Evolutionary conservation across 2,888 invertebrate species (phyloP), one percentile per base, ranked within the genome.

Genomic region (Criorhina ranunculi): DNA sequence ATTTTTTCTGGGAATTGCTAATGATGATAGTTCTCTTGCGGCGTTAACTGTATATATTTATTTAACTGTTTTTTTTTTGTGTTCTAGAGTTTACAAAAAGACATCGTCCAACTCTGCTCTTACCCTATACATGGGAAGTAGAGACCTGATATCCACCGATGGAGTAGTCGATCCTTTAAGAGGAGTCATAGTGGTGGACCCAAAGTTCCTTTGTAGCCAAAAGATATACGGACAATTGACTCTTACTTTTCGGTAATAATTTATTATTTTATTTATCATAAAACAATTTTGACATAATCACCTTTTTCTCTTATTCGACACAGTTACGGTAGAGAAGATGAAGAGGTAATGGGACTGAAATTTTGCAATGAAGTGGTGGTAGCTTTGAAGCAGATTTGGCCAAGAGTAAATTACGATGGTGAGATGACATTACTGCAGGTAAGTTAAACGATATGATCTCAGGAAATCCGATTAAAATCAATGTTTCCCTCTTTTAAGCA

Each of bases 291-390:
- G 1, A 59, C 12, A 33, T 24, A 5, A 31, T 60, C 11, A 40
- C 59, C 40, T 15, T 37, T 37, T 9, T 19, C 2, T 0, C 15
- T 9, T 5, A n/a, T 53, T n/a, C 24, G 4, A 3, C 4, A 24
- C 4, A 95, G 95, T 88, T 98, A 98, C 90, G 98, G 98, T 0
- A 93, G 98, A 64, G 98, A 98, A 92, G 98, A 98, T 91, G 96
- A 98, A 90, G 98, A 98, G 91, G 98, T 98, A 37, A 96, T 98
- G 95, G 98, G 98, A 0, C 93, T 99, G 86, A 98, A 98, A 90
- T 98, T 98, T 93, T 97, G 98, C 92, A 98, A 98, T 91, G 98
- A 98, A 92, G 96, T 98, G 51, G 95, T 97, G 89, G 95, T 98
- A 94, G 96, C 97, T 89, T 93, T 97, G 64, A 95, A 96, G 37